A percentile compares a stretch with the other conserved stretches of the same genome.
Conservation (phyloP, 2,797 vertebrate species). For the Rhadinocentrus ornatus region DNA sequence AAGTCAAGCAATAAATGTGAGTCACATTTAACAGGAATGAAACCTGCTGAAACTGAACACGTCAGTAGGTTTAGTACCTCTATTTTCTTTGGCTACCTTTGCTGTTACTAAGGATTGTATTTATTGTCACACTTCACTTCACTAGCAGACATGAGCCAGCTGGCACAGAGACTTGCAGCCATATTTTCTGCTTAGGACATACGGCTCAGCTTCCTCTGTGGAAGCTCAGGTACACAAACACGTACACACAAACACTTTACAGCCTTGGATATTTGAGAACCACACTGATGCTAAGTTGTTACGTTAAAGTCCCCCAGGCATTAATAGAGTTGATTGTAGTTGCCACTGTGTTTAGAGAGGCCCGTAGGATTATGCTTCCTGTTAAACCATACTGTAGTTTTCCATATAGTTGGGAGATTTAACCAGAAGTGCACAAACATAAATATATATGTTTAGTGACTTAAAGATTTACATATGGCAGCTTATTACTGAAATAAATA, state of each 20-base stretch:
- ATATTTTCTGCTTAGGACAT: constrained; percentile 70
- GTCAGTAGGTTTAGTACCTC: constrained; percentile 52
- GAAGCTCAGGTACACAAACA: constrained; percentile 51
- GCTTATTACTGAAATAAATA: constrained; percentile 8
- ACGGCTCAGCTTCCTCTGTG: constrained; percentile 63
- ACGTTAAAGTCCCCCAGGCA: constrained; percentile 51
- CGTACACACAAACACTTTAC: constrained; percentile 33
- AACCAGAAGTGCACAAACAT: constrained; percentile 19
- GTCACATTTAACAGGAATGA: constrained; percentile 41
- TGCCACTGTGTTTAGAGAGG: constrained; percentile 38
- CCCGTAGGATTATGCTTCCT: constrained; percentile 15
- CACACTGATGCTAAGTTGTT: constrained; percentile 54
- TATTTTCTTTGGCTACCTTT: constrained; percentile 43
- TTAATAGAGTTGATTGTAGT: constrained; percentile 39
- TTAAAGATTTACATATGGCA: constrained; percentile 16
- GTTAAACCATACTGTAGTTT: constrained; percentile 18
- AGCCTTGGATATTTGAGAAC: constrained; percentile 50
- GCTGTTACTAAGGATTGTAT: constrained; percentile 56
- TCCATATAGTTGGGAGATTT: constrained; percentile 18
- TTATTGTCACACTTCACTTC: constrained; percentile 81
- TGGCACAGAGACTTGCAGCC: constrained; percentile 74
- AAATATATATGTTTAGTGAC: constrained; percentile 31
- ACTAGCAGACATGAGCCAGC: constrained; percentile 81
- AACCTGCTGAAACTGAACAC: constrained; percentile 48
- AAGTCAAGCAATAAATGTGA: constrained; percentile 29